Evolutionary conservation across 2,888 invertebrate species (phyloP), one percentile per base, ranked within the genome.

Genomic region (Scelioninae gen. 1): DNA sequence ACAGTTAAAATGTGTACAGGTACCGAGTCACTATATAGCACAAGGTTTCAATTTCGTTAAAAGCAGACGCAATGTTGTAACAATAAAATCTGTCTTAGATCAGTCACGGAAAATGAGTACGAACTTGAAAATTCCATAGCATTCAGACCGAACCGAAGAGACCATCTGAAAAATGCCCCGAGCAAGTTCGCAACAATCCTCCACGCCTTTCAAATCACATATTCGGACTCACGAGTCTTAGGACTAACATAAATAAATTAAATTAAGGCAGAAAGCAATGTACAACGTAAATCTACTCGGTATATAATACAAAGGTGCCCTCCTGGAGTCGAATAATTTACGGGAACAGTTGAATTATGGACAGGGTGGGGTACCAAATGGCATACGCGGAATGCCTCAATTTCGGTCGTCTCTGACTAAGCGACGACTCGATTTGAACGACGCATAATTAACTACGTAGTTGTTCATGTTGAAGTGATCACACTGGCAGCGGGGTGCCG

Each of bases 331-430:
- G 43, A 66, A 76, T 76, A 75, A 66, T 58, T 75, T 63, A 74
- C 34, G 47, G 58, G 32, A 11, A 29, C 10, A 40, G 23, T 23
- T 8, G 23, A 69, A 32, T 8, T 34, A 32, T 13, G 23, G 7
- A 15, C 5, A 10, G 9, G 43, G 43, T 43, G 58, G 29, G 40
- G 40, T 45, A 55, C 65, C 65, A 63, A 63, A 65, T 38, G 74
- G 68, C 68, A 62, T 43, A 38, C 29, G 55, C 60, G 55, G 16
- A 71, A 82, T 68, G 83, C 75, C 71, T 78, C 78, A 69, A 45
- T 72, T 38, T 51, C 82, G 79, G 71, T 79, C 83, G 83, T 71
- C 79, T 55, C 71, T 83, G 83, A 83, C 83, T 79, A 83, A 83
- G 60, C 83, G 83, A 43, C 79, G 75, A 76, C 55, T 65, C 45